These are phyloP conservation scores for Drosophila dunni DNA, from an alignment of 1,140 invertebrate species.

Conservation along the genomic window DNA sequence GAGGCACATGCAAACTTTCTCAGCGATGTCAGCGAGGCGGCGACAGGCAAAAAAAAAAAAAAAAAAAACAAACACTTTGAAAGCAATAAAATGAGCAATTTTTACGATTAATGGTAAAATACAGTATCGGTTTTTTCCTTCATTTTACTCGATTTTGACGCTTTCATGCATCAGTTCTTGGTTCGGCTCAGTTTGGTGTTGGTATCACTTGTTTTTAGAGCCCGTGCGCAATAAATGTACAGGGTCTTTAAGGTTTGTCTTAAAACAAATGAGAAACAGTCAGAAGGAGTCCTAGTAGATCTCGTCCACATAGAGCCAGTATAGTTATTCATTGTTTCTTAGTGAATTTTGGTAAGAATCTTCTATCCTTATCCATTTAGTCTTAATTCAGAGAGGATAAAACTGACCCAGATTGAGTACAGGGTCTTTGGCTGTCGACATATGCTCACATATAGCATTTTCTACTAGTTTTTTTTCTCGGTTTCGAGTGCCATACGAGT, in stretches of 20 bases:
- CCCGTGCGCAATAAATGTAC: no score
- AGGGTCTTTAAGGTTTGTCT: no score
- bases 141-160: slow-evolving; percentile 11
- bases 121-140: slow-evolving; percentile 54
- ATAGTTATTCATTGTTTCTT: no score
- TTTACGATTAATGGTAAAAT: slow-evolving; percentile 72
- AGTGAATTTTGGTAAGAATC: no score
- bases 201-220: not conserved
- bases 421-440: no score
- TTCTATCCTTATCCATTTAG: no score
- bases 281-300: no score
- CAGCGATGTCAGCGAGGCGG: slow-evolving; percentile 43
- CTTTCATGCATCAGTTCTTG: slow-evolving; percentile 1
- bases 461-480: not conserved
- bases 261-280: no score
- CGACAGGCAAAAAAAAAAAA: slow-evolving; percentile 26
- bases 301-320: no score
- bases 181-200: slow-evolving; percentile 15
- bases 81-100: slow-evolving; percentile 72
- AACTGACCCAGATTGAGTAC: no score
- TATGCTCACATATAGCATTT: not conserved
- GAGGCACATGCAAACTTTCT: slow-evolving; percentile 61
- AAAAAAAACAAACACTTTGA: slow-evolving; percentile 43
- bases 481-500: slow-evolving; percentile 13
- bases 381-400: no score